Evolutionary conservation across 2,113 vertebrate species (phyloP).

Genomic region (Erythrolamprus reginae): DNA sequence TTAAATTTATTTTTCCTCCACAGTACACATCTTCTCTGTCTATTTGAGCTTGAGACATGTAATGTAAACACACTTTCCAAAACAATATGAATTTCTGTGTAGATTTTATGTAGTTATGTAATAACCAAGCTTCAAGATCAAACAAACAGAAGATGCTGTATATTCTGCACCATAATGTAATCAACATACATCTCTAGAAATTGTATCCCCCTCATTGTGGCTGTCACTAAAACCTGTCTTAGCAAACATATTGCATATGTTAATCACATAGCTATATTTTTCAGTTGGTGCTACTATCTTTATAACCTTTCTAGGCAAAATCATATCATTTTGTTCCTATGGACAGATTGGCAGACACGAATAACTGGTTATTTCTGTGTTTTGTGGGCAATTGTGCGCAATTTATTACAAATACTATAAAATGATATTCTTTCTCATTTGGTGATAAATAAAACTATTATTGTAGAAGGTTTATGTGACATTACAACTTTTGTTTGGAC

Average conservation of each 20-base stretch:
- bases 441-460: background rate
- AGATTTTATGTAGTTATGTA: no score
- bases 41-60: no score
- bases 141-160: no score
- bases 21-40: no score
- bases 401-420: background rate
- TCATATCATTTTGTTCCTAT: background rate
- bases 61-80: no score
- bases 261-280: background rate
- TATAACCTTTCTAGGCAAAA: background rate
- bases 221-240: background rate
- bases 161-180: no score
- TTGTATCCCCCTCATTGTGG: background rate
- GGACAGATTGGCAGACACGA: background rate
- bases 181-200: no score
- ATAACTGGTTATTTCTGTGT: background rate
- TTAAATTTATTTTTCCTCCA: no score
- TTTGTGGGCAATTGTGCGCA: background rate
- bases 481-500: background rate
- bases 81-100: no score
- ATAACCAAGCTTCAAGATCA: no score
- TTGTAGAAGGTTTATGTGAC: background rate
- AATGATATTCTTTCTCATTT: background rate
- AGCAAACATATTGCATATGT: background rate
- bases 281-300: background rate